A percentile compares a stretch with the other conserved stretches of the same genome.
Evolutionary conservation across 2,113 vertebrate genomes (phyloP).

Genomic region (Percina caprodes): DNA sequence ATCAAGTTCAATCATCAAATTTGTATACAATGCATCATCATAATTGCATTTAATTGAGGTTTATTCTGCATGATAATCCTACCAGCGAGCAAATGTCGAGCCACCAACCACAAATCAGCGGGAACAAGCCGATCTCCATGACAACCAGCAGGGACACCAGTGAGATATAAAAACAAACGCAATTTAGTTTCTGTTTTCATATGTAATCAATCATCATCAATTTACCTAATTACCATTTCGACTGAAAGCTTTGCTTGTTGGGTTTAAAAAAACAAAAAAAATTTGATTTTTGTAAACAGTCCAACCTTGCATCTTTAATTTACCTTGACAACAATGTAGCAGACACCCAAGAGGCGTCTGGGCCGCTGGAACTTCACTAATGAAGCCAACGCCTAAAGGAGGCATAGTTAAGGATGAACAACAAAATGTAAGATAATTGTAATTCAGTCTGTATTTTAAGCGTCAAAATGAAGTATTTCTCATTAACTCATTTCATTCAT

Average conservation of each 20-base stretch:
- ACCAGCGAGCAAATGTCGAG: conserved; percentile 98
- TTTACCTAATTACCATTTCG: conserved; percentile 5
- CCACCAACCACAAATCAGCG: conserved; percentile 99
- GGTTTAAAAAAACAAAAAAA: background rate
- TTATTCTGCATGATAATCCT: conserved; percentile 61
- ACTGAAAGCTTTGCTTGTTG: conserved; percentile 11
- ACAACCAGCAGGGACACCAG: conserved; percentile 96
- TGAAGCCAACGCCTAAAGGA: too few relatives aligned
- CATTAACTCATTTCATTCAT: background rate
- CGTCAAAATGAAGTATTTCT: background rate
- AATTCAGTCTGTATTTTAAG: background rate
- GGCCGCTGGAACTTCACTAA: too few relatives aligned
- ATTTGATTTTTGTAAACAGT: too few relatives aligned
- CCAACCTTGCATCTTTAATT: conserved; percentile 16
- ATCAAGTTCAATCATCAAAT: background rate
- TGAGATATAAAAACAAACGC: background rate
- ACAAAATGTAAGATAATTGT: background rate
- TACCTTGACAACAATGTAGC: conserved; percentile 99
- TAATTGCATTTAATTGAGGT: conserved; percentile 10
- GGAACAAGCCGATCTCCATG: conserved; percentile 97
- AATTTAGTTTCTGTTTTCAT: conserved; percentile 22
- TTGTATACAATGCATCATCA: background rate
- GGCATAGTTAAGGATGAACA: conserved; percentile 80
- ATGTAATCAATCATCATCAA: conserved; percentile 18
- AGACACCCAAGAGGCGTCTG: conserved; percentile 92